These are phyloP conservation scores for Agonopterix subpropinquella DNA, from an alignment of 2,888 invertebrate genomes.

Conservation along the genomic window DNA sequence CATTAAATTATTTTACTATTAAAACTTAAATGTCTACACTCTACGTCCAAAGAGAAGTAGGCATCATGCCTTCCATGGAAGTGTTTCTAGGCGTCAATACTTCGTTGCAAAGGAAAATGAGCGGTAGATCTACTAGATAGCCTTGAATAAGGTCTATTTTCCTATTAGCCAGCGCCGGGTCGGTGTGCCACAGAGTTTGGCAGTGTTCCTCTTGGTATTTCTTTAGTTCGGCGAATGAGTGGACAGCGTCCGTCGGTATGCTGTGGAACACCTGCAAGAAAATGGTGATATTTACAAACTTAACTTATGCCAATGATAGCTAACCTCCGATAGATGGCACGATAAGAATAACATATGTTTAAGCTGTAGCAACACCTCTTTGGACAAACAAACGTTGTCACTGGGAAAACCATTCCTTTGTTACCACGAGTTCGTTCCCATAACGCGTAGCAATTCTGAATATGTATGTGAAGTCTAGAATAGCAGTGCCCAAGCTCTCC, in stretches of 20 bases:
- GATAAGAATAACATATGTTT: no score
- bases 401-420: no score
- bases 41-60: slow-evolving; percentile 93
- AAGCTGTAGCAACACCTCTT: no score
- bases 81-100: slow-evolving; percentile 82
- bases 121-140: slow-evolving; percentile 90
- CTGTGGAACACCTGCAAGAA: slow-evolving; percentile 85
- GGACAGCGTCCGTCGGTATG: slow-evolving; percentile 88
- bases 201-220: slow-evolving; percentile 82
- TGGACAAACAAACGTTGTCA: no score
- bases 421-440: no score
- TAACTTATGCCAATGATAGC: no score
- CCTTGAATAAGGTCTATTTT: slow-evolving; percentile 88
- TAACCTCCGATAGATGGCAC: no score
- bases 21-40: slow-evolving; percentile 74
- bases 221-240: slow-evolving; percentile 85
- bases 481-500: no score
- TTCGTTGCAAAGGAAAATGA: slow-evolving; percentile 92
- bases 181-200: slow-evolving; percentile 81
- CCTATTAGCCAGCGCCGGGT: slow-evolving; percentile 83
- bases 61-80: slow-evolving; percentile 94
- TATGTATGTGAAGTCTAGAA: no score
- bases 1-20: no score
- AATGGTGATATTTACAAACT: neutral
- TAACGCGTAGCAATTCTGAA: no score